These are phyloP conservation scores for Galemys pyrenaicus DNA, from an alignment of 2,113 vertebrate species.

Conservation along the genomic window DNA sequence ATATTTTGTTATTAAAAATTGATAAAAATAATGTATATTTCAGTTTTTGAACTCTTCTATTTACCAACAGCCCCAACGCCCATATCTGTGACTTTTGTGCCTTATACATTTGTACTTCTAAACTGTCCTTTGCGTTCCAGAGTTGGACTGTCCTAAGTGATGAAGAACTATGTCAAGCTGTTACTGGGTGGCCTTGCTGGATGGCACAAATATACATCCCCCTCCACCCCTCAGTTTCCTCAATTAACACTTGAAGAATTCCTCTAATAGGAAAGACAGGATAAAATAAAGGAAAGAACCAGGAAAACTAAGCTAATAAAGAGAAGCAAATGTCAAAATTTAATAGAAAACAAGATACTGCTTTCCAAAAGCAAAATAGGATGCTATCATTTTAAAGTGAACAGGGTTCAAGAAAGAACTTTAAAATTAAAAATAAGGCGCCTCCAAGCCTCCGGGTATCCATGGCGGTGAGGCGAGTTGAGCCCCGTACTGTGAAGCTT, in stretches of 20 bases:
- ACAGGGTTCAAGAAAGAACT: conserved; percentile 9
- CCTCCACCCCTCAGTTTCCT: not conserved
- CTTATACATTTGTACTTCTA: not conserved
- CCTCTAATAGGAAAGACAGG: not conserved
- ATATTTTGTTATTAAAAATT: too few species aligned
- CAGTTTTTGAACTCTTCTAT: not conserved
- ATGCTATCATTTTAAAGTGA: not conserved
- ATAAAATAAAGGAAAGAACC: not conserved
- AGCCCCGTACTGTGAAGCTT: too few species aligned
- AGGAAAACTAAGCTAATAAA: conserved; percentile 1
- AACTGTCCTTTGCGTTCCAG: not conserved
- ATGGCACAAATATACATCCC: too few species aligned
- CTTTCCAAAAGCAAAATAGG: not conserved
- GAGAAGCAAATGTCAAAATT: not conserved
- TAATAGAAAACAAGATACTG: not conserved
- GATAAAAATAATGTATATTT: too few species aligned
- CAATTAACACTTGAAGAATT: conserved; percentile 13
- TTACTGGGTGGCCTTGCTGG: not conserved
- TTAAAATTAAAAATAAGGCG: too few species aligned
- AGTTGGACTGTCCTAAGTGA: not conserved
- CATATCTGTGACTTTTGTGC: not conserved
- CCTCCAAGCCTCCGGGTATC: too few species aligned
- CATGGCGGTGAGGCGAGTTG: too few species aligned
- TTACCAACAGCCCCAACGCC: not conserved
- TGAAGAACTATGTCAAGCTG: not conserved